Evolutionary conservation across 2,113 vertebrate genomes (phyloP).

Genomic region (Sander vitreus): DNA sequence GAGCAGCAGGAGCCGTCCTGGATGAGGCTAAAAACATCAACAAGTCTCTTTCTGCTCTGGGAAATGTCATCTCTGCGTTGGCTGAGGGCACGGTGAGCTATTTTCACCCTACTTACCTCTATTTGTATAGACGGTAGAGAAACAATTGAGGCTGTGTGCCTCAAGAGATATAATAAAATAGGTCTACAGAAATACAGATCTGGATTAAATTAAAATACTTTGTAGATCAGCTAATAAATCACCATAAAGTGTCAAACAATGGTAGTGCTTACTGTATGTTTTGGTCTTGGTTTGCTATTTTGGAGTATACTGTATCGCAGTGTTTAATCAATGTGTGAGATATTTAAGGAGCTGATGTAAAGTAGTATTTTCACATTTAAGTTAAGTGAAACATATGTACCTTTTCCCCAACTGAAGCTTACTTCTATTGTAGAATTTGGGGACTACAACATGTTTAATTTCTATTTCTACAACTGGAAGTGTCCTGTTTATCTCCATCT

Average conservation of each 20-base stretch:
- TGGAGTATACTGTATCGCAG: not conserved
- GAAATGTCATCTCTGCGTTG: slow-evolving; percentile 95
- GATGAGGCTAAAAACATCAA: slow-evolving; percentile 97
- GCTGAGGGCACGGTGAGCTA: slow-evolving; percentile 92
- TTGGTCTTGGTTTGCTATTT: not conserved
- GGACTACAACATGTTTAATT: slow-evolving; percentile 2
- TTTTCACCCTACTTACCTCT: too few species aligned
- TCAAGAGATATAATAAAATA: not conserved
- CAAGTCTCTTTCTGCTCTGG: slow-evolving; percentile 93
- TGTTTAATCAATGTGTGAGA: slow-evolving; percentile 1
- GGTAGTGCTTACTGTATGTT: not conserved
- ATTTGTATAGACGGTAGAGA: not conserved
- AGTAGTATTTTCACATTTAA: not conserved
- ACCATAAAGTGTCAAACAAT: not conserved
- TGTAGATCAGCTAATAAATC: not conserved
- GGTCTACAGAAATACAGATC: not conserved
- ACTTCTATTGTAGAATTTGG: not conserved
- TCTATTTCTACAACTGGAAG: not conserved
- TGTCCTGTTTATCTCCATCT: not conserved
- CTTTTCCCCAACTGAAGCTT: not conserved
- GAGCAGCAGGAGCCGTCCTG: slow-evolving; percentile 91
- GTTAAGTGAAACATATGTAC: not conserved
- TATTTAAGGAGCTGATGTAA: not conserved
- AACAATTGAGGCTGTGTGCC: not conserved
- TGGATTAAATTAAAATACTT: not conserved